Percentiles rank a stretch among this genome's conserved stretches.
Conservation (phyloP, 2,113 vertebrate species). For the Poeciliopsis turrubarensis region DNA sequence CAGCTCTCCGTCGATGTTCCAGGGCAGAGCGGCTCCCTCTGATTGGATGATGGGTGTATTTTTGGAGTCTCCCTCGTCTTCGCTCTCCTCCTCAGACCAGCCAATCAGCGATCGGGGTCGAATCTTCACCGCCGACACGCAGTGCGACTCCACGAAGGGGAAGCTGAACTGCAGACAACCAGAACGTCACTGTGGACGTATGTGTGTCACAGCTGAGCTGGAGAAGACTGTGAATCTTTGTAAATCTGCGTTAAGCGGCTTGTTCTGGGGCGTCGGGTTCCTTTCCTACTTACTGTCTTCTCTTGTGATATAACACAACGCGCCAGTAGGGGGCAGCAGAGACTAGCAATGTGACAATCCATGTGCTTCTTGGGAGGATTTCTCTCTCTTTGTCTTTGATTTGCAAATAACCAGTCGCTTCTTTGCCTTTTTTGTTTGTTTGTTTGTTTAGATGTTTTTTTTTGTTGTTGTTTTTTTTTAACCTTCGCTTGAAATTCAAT, state of each 20-base stretch:
- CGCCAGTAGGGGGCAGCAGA: slow-evolving; percentile 64
- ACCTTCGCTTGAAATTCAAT: neutral
- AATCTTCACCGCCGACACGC: slow-evolving; percentile 64
- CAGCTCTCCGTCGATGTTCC: slow-evolving; percentile 76
- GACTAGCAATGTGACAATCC: slow-evolving; percentile 12
- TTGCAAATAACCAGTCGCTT: neutral
- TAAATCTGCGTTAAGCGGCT: slow-evolving; percentile 22
- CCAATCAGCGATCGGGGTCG: slow-evolving; percentile 18
- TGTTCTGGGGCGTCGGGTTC: slow-evolving; percentile 15
- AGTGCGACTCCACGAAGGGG: slow-evolving; percentile 68
- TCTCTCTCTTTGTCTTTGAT: neutral
- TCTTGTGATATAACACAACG: neutral
- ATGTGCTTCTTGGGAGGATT: neutral
- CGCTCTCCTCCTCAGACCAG: slow-evolving; percentile 60
- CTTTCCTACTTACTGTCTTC: slow-evolving; percentile 20
- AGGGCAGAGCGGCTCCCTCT: slow-evolving; percentile 51
- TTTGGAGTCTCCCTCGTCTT: slow-evolving; percentile 59
- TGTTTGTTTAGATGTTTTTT: too few relatives aligned
- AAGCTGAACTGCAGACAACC: slow-evolving; percentile 61
- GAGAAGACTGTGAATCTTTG: slow-evolving; percentile 4
- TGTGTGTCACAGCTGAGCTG: slow-evolving; percentile 20
- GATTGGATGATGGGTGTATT: slow-evolving; percentile 54
- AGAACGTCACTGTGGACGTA: neutral
- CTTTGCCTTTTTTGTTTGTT: too few relatives aligned
- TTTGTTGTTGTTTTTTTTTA: neutral